Conservation (phyloP, 2,797 vertebrate genomes). For the Sebastolobus altivelis region DNA sequence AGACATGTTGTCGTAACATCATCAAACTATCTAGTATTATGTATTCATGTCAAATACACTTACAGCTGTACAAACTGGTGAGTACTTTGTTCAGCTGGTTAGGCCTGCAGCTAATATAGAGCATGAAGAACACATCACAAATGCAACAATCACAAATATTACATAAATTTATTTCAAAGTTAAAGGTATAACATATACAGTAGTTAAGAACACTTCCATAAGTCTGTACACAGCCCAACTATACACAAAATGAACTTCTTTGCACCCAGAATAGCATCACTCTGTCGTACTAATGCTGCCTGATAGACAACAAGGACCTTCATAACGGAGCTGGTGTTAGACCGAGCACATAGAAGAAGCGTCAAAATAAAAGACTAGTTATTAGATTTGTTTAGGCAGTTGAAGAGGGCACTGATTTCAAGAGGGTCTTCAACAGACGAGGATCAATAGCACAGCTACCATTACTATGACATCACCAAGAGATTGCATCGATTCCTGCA, state of each 20-base stretch:
- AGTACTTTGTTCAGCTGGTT: neutral
- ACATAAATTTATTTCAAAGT: slow-evolving; percentile 82
- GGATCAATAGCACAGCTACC: slow-evolving; percentile 60
- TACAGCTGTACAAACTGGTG: neutral
- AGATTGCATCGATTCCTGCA: slow-evolving; percentile 51
- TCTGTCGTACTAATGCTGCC: slow-evolving; percentile 11
- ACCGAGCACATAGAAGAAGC: slow-evolving; percentile 27
- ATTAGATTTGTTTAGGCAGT: slow-evolving; percentile 46
- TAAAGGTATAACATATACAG: slow-evolving; percentile 75
- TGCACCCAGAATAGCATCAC: slow-evolving; percentile 24
- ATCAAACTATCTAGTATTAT: neutral
- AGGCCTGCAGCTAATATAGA: neutral
- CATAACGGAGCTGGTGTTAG: slow-evolving; percentile 19
- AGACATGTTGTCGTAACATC: neutral
- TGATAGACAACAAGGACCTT: slow-evolving; percentile 28
- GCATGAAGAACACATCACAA: neutral
- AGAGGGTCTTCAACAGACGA: slow-evolving; percentile 35
- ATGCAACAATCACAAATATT: slow-evolving; percentile 63
- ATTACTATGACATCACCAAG: slow-evolving; percentile 57
- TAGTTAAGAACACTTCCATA: slow-evolving; percentile 74
- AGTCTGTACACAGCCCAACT: slow-evolving; percentile 39
- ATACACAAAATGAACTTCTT: slow-evolving; percentile 41
- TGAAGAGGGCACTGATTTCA: slow-evolving; percentile 41
- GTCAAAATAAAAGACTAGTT: slow-evolving; percentile 32
- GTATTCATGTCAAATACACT: neutral